Conservation (phyloP, 2,797 vertebrate genomes). For the Mormyrops boulengeri region DNA sequence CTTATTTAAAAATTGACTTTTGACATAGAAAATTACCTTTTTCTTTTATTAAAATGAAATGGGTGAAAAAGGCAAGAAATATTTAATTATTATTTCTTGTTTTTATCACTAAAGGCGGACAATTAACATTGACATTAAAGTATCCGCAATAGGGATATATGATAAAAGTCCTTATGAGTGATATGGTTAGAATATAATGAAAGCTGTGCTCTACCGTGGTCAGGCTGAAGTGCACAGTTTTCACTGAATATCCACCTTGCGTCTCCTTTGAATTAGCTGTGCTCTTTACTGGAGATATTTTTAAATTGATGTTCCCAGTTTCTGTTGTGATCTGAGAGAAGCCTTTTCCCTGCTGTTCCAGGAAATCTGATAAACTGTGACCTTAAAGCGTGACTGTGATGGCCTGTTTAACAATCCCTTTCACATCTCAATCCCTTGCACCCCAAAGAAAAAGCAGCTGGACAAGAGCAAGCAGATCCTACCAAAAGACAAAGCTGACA, state of each 20-base stretch:
- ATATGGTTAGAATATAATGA: neutral
- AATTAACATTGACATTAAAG: neutral
- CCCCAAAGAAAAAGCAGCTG: neutral
- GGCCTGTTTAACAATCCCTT: slow-evolving; percentile 15
- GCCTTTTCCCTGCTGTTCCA: slow-evolving; percentile 5
- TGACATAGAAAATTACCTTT: neutral
- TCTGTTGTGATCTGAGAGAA: slow-evolving; percentile 10
- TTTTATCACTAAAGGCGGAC: neutral
- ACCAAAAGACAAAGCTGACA: slow-evolving; percentile 2
- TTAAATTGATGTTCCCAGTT: slow-evolving; percentile 23
- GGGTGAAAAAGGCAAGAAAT: neutral
- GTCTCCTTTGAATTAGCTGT: neutral
- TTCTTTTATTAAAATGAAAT: neutral
- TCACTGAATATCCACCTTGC: neutral
- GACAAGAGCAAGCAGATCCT: slow-evolving; percentile 12
- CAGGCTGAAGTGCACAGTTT: neutral
- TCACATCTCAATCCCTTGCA: neutral
- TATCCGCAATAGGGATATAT: neutral
- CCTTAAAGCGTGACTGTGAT: slow-evolving; percentile 15
- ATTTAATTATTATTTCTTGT: neutral
- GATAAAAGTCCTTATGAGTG: neutral
- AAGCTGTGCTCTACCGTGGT: neutral
- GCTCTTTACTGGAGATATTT: slow-evolving; percentile 15
- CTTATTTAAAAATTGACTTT: neutral
- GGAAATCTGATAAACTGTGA: slow-evolving; percentile 21